Evolutionary conservation across 2,113 vertebrate genomes (phyloP), one percentile per base, ranked within the genome.

Genomic region (Sclerurus mexicanus): DNA sequence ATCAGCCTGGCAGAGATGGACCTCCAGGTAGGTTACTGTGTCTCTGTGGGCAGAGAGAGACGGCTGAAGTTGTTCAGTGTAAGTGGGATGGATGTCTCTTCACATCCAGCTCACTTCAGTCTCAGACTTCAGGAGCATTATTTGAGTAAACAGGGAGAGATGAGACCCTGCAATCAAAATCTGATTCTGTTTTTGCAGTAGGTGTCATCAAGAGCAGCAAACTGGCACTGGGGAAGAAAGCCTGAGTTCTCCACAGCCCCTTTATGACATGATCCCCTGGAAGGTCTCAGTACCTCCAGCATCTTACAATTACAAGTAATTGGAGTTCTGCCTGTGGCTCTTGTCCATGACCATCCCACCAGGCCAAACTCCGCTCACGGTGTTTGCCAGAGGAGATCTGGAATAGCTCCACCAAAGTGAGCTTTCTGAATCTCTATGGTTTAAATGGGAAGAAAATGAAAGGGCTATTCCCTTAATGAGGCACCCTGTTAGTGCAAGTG

Each of bases 1-100:
- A 99, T 99, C 94, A 99, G 99, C 96, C 97, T 99, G 64, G 98
- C 98, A 4, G 98, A 99, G 95, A 99, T 99, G 99, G 99, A 99
- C 97, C 97, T 99, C 72, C 99, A 99, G 99, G 99, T 99, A 98
- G 44, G 77, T 59, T 22, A 1, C n/a, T 49, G 27, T 69, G 52
- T 75, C 37, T 16, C 44, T 49, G 82, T 47, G 37, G 60, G 72
- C 37, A 56, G 15, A 58, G 83, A 53, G 49, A 9, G 60, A 81
- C 56, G 49, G 49, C 46, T 94, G 1, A 39, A 50, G 46, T 39
- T 71, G 28, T 25, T 88, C 8, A 4, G 4, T 76, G 1, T 64
- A 21, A 52, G 39, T 7, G 27, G 53, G 66, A 42, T 87, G 85
- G 66, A 42, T 87, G 85, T 90, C 73, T 93, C 52, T 78, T 78